Percentiles rank a stretch among this genome's conserved stretches.
These are phyloP conservation scores for Calyptomena viridis DNA, from an alignment of 2,113 vertebrate species.

Conservation along the genomic window DNA sequence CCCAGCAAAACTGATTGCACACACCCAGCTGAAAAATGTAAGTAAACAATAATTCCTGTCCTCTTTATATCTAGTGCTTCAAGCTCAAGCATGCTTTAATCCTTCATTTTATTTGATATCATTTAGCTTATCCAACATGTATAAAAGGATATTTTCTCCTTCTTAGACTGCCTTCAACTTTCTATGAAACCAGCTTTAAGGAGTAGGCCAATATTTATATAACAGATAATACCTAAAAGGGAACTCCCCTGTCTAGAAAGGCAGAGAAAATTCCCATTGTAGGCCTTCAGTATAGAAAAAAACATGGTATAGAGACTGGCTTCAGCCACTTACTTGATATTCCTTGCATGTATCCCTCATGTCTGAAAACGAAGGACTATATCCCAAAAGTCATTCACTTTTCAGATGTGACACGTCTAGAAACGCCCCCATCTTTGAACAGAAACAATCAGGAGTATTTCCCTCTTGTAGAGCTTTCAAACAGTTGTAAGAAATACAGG, in stretches of 20 bases:
- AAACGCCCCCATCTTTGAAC: slow-evolving; percentile 47
- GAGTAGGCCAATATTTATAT: slow-evolving; percentile 31
- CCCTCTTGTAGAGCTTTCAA: slow-evolving; percentile 1
- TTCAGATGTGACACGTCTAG: slow-evolving; percentile 34
- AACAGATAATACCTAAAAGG: slow-evolving; percentile 39
- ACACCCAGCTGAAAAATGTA: slow-evolving; percentile 77
- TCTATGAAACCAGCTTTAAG: slow-evolving; percentile 38
- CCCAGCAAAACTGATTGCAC: slow-evolving; percentile 61
- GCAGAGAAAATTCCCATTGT: slow-evolving; percentile 11
- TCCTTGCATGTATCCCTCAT: slow-evolving; percentile 13
- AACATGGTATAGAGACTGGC: neutral
- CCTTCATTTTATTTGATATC: slow-evolving; percentile 62
- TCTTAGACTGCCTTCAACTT: slow-evolving; percentile 49
- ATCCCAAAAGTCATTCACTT: slow-evolving; percentile 54
- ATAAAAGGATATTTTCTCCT: slow-evolving; percentile 15
- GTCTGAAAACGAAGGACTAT: slow-evolving; percentile 30
- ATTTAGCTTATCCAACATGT: slow-evolving; percentile 32
- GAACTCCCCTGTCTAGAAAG: neutral
- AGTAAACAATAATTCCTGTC: slow-evolving; percentile 71
- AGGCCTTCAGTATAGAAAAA: neutral
- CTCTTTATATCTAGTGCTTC: slow-evolving; percentile 56
- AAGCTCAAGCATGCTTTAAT: slow-evolving; percentile 69
- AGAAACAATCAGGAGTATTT: neutral
- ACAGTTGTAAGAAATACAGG: neutral
- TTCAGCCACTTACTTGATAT: slow-evolving; percentile 29